phyloP scores from a whole-genome alignment of 2,797 vertebrate species.

The Acridotheres tristis region DNA sequence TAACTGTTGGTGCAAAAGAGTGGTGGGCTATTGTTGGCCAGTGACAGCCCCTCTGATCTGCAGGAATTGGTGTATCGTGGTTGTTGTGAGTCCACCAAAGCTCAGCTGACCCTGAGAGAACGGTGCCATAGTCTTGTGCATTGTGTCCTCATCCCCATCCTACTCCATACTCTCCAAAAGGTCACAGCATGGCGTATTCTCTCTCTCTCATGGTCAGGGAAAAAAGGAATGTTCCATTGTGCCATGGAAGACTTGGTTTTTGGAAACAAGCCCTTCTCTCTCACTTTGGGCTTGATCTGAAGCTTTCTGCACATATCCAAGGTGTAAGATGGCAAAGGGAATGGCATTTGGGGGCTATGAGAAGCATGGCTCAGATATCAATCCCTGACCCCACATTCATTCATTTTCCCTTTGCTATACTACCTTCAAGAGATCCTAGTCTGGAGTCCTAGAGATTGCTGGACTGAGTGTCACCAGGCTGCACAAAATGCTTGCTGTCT shows the following conservation, averaged over 20 bases:
- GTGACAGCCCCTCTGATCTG: neutral
- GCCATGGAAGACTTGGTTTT: neutral
- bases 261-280: neutral
- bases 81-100: neutral
- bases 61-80: fast-evolving
- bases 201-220: neutral
- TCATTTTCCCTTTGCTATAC: neutral
- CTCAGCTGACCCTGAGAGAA: neutral
- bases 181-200: neutral
- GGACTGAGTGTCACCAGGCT: neutral
- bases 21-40: neutral
- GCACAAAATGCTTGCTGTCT: neutral
- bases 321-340: neutral
- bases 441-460: neutral
- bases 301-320: neutral
- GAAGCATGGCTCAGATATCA: neutral
- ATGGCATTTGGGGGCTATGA: neutral
- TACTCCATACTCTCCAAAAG: neutral
- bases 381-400: neutral
- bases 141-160: neutral
- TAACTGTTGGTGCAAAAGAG: neutral
- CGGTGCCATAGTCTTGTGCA: neutral
- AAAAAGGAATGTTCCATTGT: neutral
- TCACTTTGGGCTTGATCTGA: neutral
- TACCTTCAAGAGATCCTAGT: neutral